phyloP scores from a whole-genome alignment of 1,140 invertebrate genomes.

The Holotrichia oblita region DNA sequence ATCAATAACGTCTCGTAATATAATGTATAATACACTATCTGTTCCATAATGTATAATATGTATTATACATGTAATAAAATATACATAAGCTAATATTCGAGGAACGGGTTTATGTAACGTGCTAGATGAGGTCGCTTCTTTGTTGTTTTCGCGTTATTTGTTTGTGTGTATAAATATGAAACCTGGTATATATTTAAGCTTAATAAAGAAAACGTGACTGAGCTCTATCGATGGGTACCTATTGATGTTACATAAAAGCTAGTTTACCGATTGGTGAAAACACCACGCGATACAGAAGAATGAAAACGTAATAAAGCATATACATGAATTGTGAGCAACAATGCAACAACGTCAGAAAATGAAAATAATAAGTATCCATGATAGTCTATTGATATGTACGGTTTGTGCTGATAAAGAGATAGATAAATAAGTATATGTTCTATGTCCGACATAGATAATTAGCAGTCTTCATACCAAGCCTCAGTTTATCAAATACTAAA shows the following conservation, averaged over 20 bases:
- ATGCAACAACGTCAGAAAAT: too few species aligned
- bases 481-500: too few species aligned
- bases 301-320: neutral
- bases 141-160: neutral
- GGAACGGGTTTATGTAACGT: neutral
- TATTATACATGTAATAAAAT: neutral
- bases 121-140: neutral
- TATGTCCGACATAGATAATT: too few species aligned
- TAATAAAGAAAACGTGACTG: constrained; percentile 20
- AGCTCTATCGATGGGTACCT: neutral
- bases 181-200: neutral
- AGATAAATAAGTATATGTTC: too few species aligned
- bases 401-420: too few species aligned
- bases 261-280: neutral
- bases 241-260: constrained; percentile 18
- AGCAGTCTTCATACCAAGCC: too few species aligned
- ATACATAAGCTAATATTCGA: constrained; percentile 6
- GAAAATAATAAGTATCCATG: too few species aligned
- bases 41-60: neutral
- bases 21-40: too few species aligned
- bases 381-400: too few species aligned
- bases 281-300: neutral
- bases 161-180: neutral
- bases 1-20: too few species aligned
- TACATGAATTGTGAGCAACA: neutral